These are phyloP conservation scores for Habroteleia sp. DNA, from an alignment of 2,888 invertebrate species.

Conservation along the genomic window DNA sequence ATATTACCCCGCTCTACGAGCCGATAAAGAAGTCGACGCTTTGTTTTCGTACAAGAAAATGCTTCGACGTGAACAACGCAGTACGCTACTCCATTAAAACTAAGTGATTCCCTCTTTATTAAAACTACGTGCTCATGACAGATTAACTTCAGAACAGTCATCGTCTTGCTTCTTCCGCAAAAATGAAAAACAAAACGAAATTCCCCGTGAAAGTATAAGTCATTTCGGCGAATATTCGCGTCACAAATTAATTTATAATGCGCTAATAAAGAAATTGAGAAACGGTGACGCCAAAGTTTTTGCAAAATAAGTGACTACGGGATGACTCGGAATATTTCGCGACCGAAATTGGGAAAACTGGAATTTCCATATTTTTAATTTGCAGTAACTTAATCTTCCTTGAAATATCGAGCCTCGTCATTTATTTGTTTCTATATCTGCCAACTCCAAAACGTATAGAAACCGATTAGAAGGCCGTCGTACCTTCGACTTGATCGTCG, in stretches of 20 bases:
- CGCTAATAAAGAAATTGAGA: too few species aligned
- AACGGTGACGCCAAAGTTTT: too few species aligned
- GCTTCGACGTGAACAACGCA: neutral
- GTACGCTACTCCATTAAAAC: conserved; percentile 9
- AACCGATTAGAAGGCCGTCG: too few species aligned
- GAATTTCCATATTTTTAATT: too few species aligned
- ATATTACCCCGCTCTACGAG: too few species aligned
- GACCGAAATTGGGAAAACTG: too few species aligned
- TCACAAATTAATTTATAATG: neutral
- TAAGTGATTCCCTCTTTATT: conserved; percentile 20
- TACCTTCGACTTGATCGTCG: conserved; percentile 2
- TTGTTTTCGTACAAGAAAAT: neutral
- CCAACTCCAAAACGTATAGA: too few species aligned
- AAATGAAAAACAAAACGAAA: conserved; percentile 1
- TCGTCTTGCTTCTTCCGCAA: neutral
- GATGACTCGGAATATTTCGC: too few species aligned
- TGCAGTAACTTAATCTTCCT: too few species aligned
- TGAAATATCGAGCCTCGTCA: too few species aligned
- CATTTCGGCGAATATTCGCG: neutral
- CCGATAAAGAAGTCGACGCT: neutral
- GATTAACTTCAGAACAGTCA: conserved; percentile 5
- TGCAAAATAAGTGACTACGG: too few species aligned
- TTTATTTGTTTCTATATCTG: too few species aligned
- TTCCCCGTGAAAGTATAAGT: neutral
- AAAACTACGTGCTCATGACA: conserved; percentile 4